A percentile compares a stretch with the other conserved stretches of the same genome.
phyloP scores from a whole-genome alignment of 2,797 vertebrate genomes.

The Chelon labrosus region DNA sequence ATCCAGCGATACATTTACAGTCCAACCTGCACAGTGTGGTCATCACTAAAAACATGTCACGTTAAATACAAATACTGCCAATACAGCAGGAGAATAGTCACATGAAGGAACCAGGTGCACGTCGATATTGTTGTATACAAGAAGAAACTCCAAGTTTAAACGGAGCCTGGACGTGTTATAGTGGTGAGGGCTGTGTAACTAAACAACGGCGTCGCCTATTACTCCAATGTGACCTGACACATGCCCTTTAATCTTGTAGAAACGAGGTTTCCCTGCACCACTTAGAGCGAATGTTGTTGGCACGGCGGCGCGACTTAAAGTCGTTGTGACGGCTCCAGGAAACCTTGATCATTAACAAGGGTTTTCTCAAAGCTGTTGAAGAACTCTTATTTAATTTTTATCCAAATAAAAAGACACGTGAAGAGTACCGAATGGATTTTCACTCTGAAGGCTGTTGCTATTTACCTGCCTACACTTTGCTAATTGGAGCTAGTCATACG shows the following conservation, averaged over 20 bases:
- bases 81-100: conserved; percentile 1
- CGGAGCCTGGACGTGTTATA: background rate
- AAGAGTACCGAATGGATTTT: conserved; percentile 17
- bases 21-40: conserved; percentile 3
- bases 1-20: conserved; percentile 15
- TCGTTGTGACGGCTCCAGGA: background rate
- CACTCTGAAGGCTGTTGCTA: conserved; percentile 9
- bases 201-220: conserved; percentile 18
- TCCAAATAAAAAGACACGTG: background rate
- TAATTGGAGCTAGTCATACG: conserved; percentile 27
- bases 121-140: background rate
- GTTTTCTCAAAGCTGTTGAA: conserved; percentile 1
- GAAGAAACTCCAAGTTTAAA: conserved; percentile 3
- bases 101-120: background rate
- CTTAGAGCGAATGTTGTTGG: conserved; percentile 31
- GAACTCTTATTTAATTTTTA: background rate
- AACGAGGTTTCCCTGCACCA: conserved; percentile 22
- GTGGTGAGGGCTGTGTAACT: background rate
- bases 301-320: background rate
- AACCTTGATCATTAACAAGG: conserved; percentile 4
- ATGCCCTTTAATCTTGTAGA: conserved; percentile 48
- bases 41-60: background rate
- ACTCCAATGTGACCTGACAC: conserved; percentile 49
- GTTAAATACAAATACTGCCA: conserved; percentile 1
- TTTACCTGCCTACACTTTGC: conserved; percentile 18